Evolutionary conservation across 2,113 vertebrate genomes (phyloP), one percentile per base, ranked within the genome.

Genomic region (Podiceps cristatus): DNA sequence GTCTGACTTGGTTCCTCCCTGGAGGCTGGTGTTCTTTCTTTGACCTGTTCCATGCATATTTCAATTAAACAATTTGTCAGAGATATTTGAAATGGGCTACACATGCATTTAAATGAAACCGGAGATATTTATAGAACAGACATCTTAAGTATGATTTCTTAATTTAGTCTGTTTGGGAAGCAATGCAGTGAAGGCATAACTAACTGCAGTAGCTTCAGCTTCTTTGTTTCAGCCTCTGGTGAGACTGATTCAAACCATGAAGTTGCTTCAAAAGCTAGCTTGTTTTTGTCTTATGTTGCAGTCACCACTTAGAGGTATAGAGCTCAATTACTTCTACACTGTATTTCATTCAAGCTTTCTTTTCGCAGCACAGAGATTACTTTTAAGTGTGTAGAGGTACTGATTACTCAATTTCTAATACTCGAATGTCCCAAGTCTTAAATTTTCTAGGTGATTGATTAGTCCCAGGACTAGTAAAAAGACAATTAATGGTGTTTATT

Each of bases 151-250:
- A 89, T 55, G 63, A 68, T 93, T 92, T 95, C 73, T 96, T 95
- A 94, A 95, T 93, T 95, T 91, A 96, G 83, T 74, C 68, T 96
- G 81, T 95, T 90, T 90, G 76, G 40, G 76, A 92, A 87, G 79
- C 79, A 67, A 5, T 55, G 68, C 79, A 52, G 37, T 50, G 59
- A 66, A 55, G 59, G 33, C 59, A 15, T 76, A 83, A 91, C 59
- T 69, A 19, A 40, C 40, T 80, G 45, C 50, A 71, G 45, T n/a
- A 75, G 29, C 56, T 87, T 78, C 56, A 93, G 68, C 76, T 89
- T 75, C 86, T 87, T 84, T 89, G 60, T 49, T 68, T 84, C 73
- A 89, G 80, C 52, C 67, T 64, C 33, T 69, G 62, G 8, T 42
- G 13, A 44, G 31, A 40, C 10, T 0, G 1, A 5, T 4, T 74